A percentile compares a stretch with the other conserved stretches of the same genome.
Conservation (phyloP, 2,888 invertebrate species). For the Drosophila ustulata region DNA sequence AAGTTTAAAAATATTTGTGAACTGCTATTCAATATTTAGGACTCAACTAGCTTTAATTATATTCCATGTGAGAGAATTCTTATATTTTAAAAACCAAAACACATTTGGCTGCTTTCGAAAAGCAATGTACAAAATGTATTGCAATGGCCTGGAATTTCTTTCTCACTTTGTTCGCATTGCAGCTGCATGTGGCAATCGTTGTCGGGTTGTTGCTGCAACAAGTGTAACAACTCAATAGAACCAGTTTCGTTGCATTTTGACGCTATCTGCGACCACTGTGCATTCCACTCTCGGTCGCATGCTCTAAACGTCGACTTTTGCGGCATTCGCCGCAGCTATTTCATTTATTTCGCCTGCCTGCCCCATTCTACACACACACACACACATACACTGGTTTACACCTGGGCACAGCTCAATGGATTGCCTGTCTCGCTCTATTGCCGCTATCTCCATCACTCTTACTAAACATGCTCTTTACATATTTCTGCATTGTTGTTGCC, state of each 20-base stretch:
- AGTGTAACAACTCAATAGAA: conserved; percentile 17
- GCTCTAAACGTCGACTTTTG: conserved; percentile 61
- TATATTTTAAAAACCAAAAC: no score
- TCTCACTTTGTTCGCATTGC: background rate
- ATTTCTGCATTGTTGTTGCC: conserved; percentile 35
- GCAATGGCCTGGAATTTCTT: background rate
- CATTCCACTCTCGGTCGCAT: conserved; percentile 64
- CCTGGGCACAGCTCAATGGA: conserved; percentile 48
- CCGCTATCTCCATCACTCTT: background rate
- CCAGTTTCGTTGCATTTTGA: conserved; percentile 12
- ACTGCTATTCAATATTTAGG: no score
- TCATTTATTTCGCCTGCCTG: conserved; percentile 66
- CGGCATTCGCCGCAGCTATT: conserved; percentile 66
- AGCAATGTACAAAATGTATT: background rate
- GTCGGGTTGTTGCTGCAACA: background rate
- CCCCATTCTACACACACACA: conserved; percentile 22
- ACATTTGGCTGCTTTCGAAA: no score
- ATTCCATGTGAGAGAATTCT: no score
- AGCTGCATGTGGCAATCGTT: conserved; percentile 16
- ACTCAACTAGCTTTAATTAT: no score
- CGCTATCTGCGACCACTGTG: conserved; percentile 54
- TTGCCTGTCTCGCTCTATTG: conserved; percentile 30
- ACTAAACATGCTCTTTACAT: conserved; percentile 16
- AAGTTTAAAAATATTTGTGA: no score
- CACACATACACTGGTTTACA: conserved; percentile 12